Evolutionary conservation across 2,797 vertebrate genomes (phyloP).

Genomic region (Uromys caudimaculatus): DNA sequence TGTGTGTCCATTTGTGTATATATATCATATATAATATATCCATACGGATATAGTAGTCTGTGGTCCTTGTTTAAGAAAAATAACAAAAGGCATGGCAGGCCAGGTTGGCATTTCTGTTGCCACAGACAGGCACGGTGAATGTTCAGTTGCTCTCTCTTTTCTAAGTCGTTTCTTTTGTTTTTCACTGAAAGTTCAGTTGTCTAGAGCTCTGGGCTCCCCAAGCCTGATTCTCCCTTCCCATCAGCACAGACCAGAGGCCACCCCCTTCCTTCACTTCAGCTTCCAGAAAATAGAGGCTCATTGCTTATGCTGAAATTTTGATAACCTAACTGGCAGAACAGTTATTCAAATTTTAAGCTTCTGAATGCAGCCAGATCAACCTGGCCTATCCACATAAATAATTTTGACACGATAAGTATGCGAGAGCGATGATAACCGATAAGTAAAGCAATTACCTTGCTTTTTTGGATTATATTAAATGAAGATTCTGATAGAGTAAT

Average conservation of each 20-base stretch:
- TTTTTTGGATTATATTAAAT: constrained; percentile 93
- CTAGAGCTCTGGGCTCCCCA: too few species aligned
- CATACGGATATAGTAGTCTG: background rate
- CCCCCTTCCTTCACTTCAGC: constrained; percentile 62
- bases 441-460: constrained; percentile 93
- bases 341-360: constrained; percentile 92
- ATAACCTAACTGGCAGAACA: constrained; percentile 91
- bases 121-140: background rate
- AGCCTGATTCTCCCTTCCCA: background rate
- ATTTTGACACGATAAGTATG: constrained; percentile 93
- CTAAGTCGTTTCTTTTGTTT: background rate
- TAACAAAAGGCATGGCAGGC: background rate
- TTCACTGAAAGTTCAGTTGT: background rate
- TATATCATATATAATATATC: background rate
- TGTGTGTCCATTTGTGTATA: background rate
- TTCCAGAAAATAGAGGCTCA: constrained; percentile 85
- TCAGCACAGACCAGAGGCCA: constrained; percentile 28
- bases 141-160: background rate
- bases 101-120: constrained; percentile 8
- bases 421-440: constrained; percentile 91
- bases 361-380: constrained; percentile 90
- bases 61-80: background rate
- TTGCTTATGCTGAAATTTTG: constrained; percentile 89
- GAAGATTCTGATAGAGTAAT: constrained; percentile 93
- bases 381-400: constrained; percentile 92